Evolutionary conservation across 2,113 vertebrate species (phyloP).

Genomic region (Hipposideros armiger): DNA sequence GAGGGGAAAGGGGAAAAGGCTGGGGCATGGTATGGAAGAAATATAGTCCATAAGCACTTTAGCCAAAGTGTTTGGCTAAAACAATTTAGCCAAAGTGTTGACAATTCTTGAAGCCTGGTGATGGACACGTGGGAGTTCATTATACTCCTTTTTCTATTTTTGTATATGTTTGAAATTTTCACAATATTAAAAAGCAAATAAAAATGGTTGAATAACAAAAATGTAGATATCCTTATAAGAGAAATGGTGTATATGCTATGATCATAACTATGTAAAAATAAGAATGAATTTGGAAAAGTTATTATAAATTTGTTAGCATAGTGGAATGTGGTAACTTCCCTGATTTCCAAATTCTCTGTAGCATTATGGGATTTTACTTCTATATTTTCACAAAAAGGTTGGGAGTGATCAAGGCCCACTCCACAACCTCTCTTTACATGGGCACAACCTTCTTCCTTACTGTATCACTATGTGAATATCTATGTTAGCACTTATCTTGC

Average conservation of each 20-base stretch:
- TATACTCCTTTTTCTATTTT: not conserved
- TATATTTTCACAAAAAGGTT: not conserved
- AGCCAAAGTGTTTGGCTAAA: not conserved
- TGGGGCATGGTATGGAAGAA: not conserved
- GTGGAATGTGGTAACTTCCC: not conserved
- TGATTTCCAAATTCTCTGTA: slow-evolving; percentile 25
- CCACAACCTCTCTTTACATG: not conserved
- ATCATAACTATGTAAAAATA: slow-evolving; percentile 53
- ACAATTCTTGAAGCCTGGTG: not conserved
- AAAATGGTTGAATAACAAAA: not conserved
- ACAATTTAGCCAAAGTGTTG: not conserved
- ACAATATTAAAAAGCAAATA: not conserved
- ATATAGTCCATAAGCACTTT: not conserved
- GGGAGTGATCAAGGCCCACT: not conserved
- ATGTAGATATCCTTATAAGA: not conserved
- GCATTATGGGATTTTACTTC: not conserved
- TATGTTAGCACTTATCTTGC: not conserved
- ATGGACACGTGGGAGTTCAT: not conserved
- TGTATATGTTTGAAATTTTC: slow-evolving; percentile 14
- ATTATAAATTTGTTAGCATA: not conserved
- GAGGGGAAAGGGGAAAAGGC: not conserved
- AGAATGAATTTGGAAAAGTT: not conserved
- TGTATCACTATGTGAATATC: not conserved
- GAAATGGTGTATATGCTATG: not conserved
- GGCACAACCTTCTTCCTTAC: not conserved